Percentiles rank a stretch among this genome's conserved stretches.
These are phyloP conservation scores for Odontesthes bonariensis DNA, from an alignment of 2,113 vertebrate species.

Conservation along the genomic window DNA sequence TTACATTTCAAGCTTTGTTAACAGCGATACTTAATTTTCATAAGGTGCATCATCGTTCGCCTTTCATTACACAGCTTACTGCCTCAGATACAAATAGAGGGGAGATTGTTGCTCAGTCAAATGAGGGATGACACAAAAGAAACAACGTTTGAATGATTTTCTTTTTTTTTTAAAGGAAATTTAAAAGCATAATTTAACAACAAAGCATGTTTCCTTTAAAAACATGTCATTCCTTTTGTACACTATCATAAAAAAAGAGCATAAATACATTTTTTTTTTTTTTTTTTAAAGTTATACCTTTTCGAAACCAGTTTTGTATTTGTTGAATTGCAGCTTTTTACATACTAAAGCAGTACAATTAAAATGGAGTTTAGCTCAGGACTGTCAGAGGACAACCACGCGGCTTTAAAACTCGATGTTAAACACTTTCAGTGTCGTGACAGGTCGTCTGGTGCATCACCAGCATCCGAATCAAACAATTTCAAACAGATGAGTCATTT, in stretches of 20 bases:
- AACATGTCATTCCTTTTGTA: slow-evolving; percentile 76
- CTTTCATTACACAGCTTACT: slow-evolving; percentile 57
- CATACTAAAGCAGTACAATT: slow-evolving; percentile 49
- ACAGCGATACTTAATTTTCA: slow-evolving; percentile 31
- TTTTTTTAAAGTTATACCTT: slow-evolving; percentile 55
- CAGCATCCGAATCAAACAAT: neutral
- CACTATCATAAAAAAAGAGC: slow-evolving; percentile 73
- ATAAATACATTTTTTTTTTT: slow-evolving; percentile 74
- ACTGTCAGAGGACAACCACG: neutral
- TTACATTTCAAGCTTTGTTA: slow-evolving; percentile 51
- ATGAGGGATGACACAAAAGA: slow-evolving; percentile 33
- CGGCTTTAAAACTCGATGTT: neutral
- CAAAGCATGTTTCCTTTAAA: slow-evolving; percentile 72
- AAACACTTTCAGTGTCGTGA: slow-evolving; percentile 15
- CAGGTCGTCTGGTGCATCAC: neutral
- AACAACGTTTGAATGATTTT: slow-evolving; percentile 16
- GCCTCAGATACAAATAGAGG: slow-evolving; percentile 45
- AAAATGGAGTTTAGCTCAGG: slow-evolving; percentile 45
- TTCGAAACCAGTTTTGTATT: slow-evolving; percentile 55
- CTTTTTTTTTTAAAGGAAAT: neutral
- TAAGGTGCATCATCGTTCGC: slow-evolving; percentile 78
- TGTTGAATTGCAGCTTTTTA: slow-evolving; percentile 42
- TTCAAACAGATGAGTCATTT: neutral
- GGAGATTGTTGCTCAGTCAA: slow-evolving; percentile 71
- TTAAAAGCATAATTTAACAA: slow-evolving; percentile 65